A percentile compares a stretch with the other conserved stretches of the same genome.
Evolutionary conservation across 2,113 vertebrate genomes (phyloP).

Genomic region (Oryzias melastigma): DNA sequence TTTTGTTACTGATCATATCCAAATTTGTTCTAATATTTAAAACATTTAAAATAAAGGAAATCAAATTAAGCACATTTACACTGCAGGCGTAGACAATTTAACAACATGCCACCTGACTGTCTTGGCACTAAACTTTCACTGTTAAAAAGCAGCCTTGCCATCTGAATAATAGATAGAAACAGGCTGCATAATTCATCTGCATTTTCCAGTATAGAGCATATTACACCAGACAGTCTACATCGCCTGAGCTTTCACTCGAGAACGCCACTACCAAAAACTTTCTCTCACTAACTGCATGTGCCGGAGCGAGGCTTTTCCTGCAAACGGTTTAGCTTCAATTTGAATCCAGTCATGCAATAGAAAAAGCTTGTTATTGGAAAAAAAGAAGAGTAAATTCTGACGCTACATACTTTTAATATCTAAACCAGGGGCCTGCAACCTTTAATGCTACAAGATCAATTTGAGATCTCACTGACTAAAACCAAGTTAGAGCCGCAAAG

Average conservation of each 20-base stretch:
- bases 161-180: conserved; percentile 72
- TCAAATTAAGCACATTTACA: too few relatives aligned
- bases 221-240: conserved; percentile 51
- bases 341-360: conserved; percentile 20
- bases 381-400: background rate
- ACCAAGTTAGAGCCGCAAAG: too few relatives aligned
- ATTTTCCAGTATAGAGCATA: conserved; percentile 65
- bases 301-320: conserved; percentile 22
- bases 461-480: too few relatives aligned
- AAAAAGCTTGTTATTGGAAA: conserved; percentile 24
- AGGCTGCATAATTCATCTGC: conserved; percentile 75
- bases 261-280: conserved; percentile 20
- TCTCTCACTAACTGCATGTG: conserved; percentile 11
- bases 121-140: conserved; percentile 46
- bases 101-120: background rate
- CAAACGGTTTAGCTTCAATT: conserved; percentile 11
- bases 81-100: background rate
- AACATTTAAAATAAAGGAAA: too few relatives aligned
- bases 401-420: too few relatives aligned
- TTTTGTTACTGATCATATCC: background rate
- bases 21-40: background rate
- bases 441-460: too few relatives aligned
- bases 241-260: conserved; percentile 22
- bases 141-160: conserved; percentile 58
- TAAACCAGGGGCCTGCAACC: too few relatives aligned